phyloP scores from a whole-genome alignment of 2,113 vertebrate species.

The Proteles cristata region DNA sequence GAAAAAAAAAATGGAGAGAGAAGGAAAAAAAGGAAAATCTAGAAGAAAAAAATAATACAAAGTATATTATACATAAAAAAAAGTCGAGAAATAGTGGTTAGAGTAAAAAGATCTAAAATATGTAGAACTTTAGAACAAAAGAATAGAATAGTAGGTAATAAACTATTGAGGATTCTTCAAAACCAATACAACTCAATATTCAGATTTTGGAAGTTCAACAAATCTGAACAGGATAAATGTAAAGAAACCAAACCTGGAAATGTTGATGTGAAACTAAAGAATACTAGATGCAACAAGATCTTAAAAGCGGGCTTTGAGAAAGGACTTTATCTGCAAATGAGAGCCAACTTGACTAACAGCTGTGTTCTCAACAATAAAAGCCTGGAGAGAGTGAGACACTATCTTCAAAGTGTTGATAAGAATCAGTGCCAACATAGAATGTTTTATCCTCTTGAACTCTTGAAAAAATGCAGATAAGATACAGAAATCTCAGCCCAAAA shows the following conservation, averaged over 20 bases:
- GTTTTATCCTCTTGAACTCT: neutral
- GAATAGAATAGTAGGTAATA: neutral
- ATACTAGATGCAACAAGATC: neutral
- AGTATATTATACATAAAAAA: neutral
- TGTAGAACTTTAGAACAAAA: neutral
- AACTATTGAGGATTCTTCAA: neutral
- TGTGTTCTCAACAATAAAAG: neutral
- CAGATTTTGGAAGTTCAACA: neutral
- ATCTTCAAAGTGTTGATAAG: neutral
- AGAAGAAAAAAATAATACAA: neutral
- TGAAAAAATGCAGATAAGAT: neutral
- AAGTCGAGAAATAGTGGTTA: neutral
- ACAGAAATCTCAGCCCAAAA: neutral
- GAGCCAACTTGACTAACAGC: neutral
- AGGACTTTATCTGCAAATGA: neutral
- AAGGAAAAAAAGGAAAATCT: no score
- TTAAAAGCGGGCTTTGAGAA: neutral
- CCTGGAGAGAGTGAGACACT: neutral
- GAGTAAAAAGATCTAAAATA: neutral
- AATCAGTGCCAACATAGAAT: neutral
- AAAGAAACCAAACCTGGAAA: neutral
- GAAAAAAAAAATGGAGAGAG: neutral
- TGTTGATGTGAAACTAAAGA: neutral
- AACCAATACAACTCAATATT: neutral
- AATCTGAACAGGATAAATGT: neutral